Base-by-base conservation (phyloP, 1,140 invertebrate genomes). In the Cotesia chilonis region DNA sequence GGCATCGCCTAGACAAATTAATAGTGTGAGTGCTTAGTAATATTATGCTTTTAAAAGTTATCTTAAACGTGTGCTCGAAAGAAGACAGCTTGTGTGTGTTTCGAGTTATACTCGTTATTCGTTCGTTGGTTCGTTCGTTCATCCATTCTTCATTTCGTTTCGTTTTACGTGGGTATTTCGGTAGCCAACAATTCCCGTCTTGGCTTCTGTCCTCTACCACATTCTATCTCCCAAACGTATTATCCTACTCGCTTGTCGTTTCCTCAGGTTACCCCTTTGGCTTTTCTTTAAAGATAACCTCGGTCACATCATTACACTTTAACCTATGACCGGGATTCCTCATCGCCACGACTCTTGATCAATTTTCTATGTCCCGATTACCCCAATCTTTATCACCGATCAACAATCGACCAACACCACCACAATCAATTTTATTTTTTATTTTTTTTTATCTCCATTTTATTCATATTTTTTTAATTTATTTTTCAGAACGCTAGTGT, bases 11-110 rank as follows among this genome's bases (percentile, higher is more conserved):
- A 68, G 69, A 70, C 73, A 76, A 71, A 74, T 78, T 76, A 75
- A 80, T 73, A 79, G 78, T 71, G 79, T 81, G 78, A 81, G 80
- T 81, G 76, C 72, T 60, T 35, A 55, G 14, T 52, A 41, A 71
- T 65, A 37, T 65, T 76, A 67, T 47, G 17, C 55, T 7, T 47
- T 47, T 47, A 47, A 47, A 47, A 28, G 28, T 47, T 9, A 47
- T 47, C 10, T 47, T 9, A 47, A 47, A 47, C 41, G 41, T 47
- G 41, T 28, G 51, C 51, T 17, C 12, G 20, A 55, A 17, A 47
- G 5, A 10, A 47, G 41, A 47, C 41, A 47, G 41, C 41, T 47
- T 47, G 41, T 7, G 41, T 57, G 9, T 57, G 10, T 28, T 28
- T 28, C 28, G 1, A 1, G 28, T 68, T 57, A n/a, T 6, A n/a